phyloP scores from a whole-genome alignment of 2,888 invertebrate species.

The Caenorhabditis sp. region DNA sequence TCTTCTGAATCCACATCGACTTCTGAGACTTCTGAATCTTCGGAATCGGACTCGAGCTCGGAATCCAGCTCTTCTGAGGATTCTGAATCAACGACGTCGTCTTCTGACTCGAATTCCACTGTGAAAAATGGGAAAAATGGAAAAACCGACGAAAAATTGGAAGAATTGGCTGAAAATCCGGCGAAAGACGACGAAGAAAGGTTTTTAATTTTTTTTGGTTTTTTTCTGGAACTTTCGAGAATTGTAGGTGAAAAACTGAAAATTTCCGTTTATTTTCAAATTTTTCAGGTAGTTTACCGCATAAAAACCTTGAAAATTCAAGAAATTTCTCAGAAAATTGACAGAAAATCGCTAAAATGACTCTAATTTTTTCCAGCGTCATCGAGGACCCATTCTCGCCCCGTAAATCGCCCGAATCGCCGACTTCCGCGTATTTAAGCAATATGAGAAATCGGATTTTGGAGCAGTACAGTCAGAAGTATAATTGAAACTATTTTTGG shows the following conservation, averaged over 20 bases:
- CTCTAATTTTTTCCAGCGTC: conserved; percentile 19
- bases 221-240: too few relatives aligned
- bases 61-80: not conserved
- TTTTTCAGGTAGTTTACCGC: too few relatives aligned
- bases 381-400: conserved; percentile 50
- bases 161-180: not conserved
- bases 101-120: not conserved
- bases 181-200: conserved; percentile 18
- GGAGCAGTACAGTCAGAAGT: conserved; percentile 22
- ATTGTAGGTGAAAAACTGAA: too few relatives aligned
- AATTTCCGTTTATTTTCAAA: too few relatives aligned
- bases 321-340: too few relatives aligned
- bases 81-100: not conserved
- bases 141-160: not conserved
- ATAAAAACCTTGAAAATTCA: too few relatives aligned
- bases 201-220: not conserved
- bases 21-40: not conserved
- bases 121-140: not conserved
- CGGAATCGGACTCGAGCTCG: conserved; percentile 9
- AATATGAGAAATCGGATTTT: conserved; percentile 18
- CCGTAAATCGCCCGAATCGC: conserved; percentile 22
- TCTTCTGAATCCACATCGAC: too few relatives aligned
- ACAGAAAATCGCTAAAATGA: not conserved
- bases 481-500: conserved; percentile 15
- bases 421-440: conserved; percentile 27